Evolutionary conservation across 2,888 invertebrate genomes (phyloP).

Genomic region (Escarpia spicata): DNA sequence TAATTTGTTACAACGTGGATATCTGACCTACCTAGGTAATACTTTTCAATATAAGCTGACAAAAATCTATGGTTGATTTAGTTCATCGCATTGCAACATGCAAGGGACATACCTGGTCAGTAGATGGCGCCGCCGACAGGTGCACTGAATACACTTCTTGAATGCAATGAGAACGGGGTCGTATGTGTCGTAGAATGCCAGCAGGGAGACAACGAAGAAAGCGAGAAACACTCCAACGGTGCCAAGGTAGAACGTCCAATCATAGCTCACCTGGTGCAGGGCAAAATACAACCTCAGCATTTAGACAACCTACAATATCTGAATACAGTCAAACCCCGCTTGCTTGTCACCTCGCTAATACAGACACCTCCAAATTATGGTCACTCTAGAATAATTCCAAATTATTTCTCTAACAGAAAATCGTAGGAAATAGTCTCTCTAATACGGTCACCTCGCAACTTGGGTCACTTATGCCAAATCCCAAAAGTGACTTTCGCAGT

Average conservation of each 20-base stretch:
- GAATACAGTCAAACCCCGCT: neutral
- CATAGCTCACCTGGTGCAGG: constrained; percentile 64
- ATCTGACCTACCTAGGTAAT: too few species aligned
- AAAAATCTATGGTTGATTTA: neutral
- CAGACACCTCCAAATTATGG: neutral
- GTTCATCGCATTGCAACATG: neutral
- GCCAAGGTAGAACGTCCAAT: constrained; percentile 78
- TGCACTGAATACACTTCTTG: constrained; percentile 56
- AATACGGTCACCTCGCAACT: too few species aligned
- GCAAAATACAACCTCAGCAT: too few species aligned
- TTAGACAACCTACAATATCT: neutral
- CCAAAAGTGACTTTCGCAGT: too few species aligned
- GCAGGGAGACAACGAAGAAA: constrained; percentile 76
- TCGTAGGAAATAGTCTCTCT: too few species aligned
- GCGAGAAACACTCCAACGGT: constrained; percentile 81
- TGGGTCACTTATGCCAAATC: too few species aligned
- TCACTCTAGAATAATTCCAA: too few species aligned
- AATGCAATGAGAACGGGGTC: constrained; percentile 74
- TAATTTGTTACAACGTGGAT: too few species aligned
- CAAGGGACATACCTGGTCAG: neutral
- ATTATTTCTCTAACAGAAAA: too few species aligned
- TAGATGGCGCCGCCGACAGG: constrained; percentile 49
- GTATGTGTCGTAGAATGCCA: constrained; percentile 82
- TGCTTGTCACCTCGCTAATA: too few species aligned
- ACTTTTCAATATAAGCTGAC: too few species aligned